Percentiles rank a stretch among this genome's conserved stretches.
These are phyloP conservation scores for Spongilla lacustris DNA, from an alignment of 37 sponge, comb jelly and placozoan genomes.

Conservation along the genomic window DNA sequence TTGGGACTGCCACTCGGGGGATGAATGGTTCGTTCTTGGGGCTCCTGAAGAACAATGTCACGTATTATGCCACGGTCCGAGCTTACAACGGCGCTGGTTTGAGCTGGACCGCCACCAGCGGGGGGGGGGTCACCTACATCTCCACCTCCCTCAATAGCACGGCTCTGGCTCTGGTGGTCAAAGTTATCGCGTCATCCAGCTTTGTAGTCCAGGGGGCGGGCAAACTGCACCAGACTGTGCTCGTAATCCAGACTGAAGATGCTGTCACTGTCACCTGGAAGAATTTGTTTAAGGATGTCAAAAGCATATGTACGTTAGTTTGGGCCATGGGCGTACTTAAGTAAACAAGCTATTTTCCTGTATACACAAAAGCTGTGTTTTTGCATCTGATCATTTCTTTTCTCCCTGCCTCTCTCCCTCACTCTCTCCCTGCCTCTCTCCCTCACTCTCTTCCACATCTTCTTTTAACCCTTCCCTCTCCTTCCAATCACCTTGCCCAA, in stretches of 20 bases:
- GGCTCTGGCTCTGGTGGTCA: conserved; percentile 32
- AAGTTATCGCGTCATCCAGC: background rate
- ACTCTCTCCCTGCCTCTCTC: background rate
- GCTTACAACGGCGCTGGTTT: conserved; percentile 81
- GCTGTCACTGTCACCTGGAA: conserved; percentile 55
- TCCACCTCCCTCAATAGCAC: conserved; percentile 63
- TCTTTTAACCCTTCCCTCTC: background rate
- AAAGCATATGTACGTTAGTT: conserved; percentile 61
- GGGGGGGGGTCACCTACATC: conserved; percentile 70
- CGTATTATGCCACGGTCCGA: conserved; percentile 75
- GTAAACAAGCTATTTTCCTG: background rate
- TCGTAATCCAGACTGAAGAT: background rate
- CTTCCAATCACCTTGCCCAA: background rate
- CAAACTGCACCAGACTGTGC: background rate
- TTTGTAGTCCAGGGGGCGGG: background rate
- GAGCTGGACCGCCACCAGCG: conserved; percentile 29
- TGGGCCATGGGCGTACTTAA: background rate
- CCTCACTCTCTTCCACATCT: background rate
- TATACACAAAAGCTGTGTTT: background rate
- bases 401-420: background rate
- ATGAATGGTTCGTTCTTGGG: conserved; percentile 34
- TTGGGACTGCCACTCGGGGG: conserved; percentile 50
- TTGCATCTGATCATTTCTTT: background rate
- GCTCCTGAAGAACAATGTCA: conserved; percentile 49
- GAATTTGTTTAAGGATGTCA: conserved; percentile 56